Evolutionary conservation across 2,888 invertebrate genomes (phyloP).

Genomic region (Drosophila nigricruria): DNA sequence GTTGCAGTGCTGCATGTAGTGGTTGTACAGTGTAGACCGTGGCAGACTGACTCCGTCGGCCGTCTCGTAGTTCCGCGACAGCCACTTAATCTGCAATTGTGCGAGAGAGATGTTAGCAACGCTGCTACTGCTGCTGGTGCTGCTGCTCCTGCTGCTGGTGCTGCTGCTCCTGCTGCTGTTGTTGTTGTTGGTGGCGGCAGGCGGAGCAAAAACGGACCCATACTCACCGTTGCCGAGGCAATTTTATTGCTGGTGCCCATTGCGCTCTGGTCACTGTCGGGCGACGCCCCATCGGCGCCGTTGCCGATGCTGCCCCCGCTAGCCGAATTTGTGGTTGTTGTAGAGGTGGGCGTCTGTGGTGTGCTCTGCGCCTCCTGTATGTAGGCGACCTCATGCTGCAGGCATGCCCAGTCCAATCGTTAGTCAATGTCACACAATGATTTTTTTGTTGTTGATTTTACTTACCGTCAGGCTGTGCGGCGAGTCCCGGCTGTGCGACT

Average conservation of each 20-base stretch:
- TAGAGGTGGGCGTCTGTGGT: slow-evolving; percentile 86
- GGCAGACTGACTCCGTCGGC: slow-evolving; percentile 97
- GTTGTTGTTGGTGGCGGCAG: slow-evolving; percentile 17
- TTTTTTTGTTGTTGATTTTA: slow-evolving; percentile 18
- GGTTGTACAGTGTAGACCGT: slow-evolving; percentile 97
- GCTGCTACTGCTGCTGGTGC: slow-evolving; percentile 18
- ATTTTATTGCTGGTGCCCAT: slow-evolving; percentile 87
- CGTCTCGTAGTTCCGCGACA: slow-evolving; percentile 98
- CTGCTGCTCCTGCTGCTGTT: background rate
- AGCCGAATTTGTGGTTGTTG: slow-evolving; percentile 88
- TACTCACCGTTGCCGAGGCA: slow-evolving; percentile 95
- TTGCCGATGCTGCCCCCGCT: slow-evolving; percentile 77
- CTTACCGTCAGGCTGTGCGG: slow-evolving; percentile 90
- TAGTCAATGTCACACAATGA: slow-evolving; percentile 54
- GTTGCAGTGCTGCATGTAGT: slow-evolving; percentile 97
- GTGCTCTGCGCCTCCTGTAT: slow-evolving; percentile 84
- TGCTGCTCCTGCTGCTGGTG: background rate
- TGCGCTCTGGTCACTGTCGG: slow-evolving; percentile 79
- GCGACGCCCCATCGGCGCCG: slow-evolving; percentile 79
- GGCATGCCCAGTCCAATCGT: slow-evolving; percentile 27
- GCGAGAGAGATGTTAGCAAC: slow-evolving; percentile 57
- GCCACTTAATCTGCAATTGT: slow-evolving; percentile 93
- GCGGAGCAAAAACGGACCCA: slow-evolving; percentile 26
- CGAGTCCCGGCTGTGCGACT: slow-evolving; percentile 87
- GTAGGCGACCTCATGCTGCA: slow-evolving; percentile 84